Base-by-base conservation (phyloP, 2,113 vertebrate species). In the Crotalus tigris region DNA sequence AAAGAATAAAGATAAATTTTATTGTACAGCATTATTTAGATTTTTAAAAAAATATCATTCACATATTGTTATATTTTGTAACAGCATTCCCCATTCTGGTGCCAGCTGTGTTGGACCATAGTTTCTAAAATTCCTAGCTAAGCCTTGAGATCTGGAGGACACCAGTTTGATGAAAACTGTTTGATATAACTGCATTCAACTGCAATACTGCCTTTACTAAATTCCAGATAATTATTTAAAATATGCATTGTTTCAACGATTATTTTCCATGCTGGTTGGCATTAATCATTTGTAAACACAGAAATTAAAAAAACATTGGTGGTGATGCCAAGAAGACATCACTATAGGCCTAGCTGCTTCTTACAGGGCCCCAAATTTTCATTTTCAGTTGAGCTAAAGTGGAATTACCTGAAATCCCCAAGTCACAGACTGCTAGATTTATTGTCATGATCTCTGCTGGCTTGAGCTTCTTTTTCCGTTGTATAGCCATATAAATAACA, bases 361-460 rank as follows among this genome's bases (percentile, higher is more conserved):
- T 33, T 57, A 19, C 21, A 85, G 53, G 23, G 10, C 3, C 8
- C 13, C 11, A 24, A 39, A n/a, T 51, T 33, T 92, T 89, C 91
- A 75, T 55, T 46, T 26, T 92, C 33, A 69, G 24, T 9, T 44
- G 53, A 24, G 11, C 17, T 75, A 10, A 39, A 44, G 51, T 88
- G 17, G 53, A 86, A 61, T 90, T 93, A 99, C 99, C 99, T 99
- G 99, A 99, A 96, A 99, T 99, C 23, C 99, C 99, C 95, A 99
- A 98, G 96, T 99, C 99, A 92, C 98, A 99, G 94, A 99, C 95
- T 59, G 99, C 99, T 88, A 99, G 97, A 97, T 99, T 99, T 93
- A 99, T 97, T 2, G 98, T 99, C 99, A 99, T 99, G 94, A 99
- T 98, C 97, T 99, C 99, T 29, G 99, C 98, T 24, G 99, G 99